phyloP scores from a whole-genome alignment of 2,797 vertebrate species.

The Thaleichthys pacificus region DNA sequence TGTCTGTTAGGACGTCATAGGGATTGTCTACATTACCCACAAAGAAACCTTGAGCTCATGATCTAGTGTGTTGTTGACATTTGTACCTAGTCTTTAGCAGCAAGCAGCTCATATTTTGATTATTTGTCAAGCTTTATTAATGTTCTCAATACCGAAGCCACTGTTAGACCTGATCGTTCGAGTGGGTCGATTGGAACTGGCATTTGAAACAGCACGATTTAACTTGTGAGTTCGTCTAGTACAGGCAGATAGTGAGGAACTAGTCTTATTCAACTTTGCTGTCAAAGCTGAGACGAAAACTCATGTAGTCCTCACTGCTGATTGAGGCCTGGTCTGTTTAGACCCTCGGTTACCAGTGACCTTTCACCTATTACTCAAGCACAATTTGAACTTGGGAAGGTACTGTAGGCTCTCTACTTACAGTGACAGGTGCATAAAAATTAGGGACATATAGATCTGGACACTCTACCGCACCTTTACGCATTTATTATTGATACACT shows the following conservation, averaged over 20 bases:
- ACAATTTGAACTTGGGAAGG: constrained; percentile 6
- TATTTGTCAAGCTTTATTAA: constrained; percentile 59
- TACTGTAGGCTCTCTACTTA: neutral
- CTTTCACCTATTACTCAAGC: neutral
- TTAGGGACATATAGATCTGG: neutral
- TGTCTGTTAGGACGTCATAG: constrained; percentile 5
- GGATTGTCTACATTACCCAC: constrained; percentile 27
- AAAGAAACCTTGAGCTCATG: constrained; percentile 21
- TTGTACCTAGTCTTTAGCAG: constrained; percentile 33
- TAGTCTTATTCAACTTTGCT: constrained; percentile 5
- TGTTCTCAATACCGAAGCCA: constrained; percentile 48
- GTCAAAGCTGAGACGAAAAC: neutral
- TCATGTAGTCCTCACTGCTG: neutral
- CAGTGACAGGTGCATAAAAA: neutral
- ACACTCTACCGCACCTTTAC: neutral
- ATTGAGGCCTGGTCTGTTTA: neutral
- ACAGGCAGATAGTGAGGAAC: constrained; percentile 5
- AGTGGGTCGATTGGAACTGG: constrained; percentile 63
- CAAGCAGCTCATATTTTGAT: constrained; percentile 31
- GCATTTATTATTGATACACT: neutral
- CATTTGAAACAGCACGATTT: constrained; percentile 60
- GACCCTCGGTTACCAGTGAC: neutral
- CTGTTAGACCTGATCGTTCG: constrained; percentile 17
- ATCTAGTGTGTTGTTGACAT: constrained; percentile 57
- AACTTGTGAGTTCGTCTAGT: neutral